Conservation (phyloP, 2,797 vertebrate genomes). For the Danio jaintianensis region DNA sequence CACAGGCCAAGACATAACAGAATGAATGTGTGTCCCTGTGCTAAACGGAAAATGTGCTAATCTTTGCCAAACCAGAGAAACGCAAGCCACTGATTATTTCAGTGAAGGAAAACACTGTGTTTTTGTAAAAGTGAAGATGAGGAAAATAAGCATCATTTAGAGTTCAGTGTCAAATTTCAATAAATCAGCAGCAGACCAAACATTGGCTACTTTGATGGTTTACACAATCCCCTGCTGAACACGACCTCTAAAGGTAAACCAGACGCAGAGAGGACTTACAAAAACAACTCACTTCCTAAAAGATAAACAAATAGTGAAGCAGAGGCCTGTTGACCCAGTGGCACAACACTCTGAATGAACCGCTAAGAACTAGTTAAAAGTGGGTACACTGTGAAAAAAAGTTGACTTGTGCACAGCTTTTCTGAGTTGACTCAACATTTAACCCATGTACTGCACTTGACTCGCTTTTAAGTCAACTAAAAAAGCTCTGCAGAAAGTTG, state of each 20-base stretch:
- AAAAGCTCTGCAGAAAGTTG: too few species aligned
- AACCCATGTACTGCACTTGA: too few species aligned
- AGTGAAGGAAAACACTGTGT: background rate
- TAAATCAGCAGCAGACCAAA: background rate
- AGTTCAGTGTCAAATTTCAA: background rate
- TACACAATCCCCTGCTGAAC: slow-evolving; percentile 24
- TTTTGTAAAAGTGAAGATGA: background rate
- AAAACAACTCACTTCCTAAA: slow-evolving; percentile 31
- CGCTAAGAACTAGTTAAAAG: background rate
- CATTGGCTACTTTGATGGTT: slow-evolving; percentile 20
- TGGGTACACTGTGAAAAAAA: too few species aligned
- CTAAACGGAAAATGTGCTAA: background rate
- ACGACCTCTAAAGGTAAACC: slow-evolving; percentile 25
- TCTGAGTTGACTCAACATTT: too few species aligned
- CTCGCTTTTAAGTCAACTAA: too few species aligned
- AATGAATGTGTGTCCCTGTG: background rate
- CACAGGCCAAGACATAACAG: background rate
- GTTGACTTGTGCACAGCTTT: too few species aligned
- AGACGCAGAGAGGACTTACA: slow-evolving; percentile 12
- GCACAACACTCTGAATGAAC: too few species aligned
- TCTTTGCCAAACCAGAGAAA: slow-evolving; percentile 11
- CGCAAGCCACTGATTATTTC: background rate
- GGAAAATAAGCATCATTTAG: background rate
- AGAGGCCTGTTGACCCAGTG: slow-evolving; percentile 5
- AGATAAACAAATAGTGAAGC: slow-evolving; percentile 32